Percentiles rank a stretch among this genome's conserved stretches.
Conservation (phyloP, 2,113 vertebrate genomes). For the Gymnorhina tibicen region DNA sequence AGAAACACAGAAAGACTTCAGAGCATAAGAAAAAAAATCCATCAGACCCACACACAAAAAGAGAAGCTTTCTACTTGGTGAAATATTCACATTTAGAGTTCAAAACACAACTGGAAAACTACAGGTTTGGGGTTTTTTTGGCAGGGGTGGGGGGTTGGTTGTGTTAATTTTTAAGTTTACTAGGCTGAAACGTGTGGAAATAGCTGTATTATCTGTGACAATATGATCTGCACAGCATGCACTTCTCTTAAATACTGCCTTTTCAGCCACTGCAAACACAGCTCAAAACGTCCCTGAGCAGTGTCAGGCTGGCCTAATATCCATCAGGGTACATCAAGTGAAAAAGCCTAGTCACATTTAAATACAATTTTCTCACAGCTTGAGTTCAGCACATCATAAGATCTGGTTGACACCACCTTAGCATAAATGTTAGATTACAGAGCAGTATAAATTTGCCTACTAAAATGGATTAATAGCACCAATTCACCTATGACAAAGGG, state of each 20-base stretch:
- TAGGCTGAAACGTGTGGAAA: neutral
- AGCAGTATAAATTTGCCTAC: neutral
- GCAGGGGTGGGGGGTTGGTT: fast-evolving
- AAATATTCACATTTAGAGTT: neutral
- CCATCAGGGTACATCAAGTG: neutral
- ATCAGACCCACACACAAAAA: neutral
- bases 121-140: fast-evolving
- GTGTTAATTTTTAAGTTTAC: neutral
- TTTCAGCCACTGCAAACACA: neutral
- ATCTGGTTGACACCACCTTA: neutral
- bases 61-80: neutral
- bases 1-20: neutral
- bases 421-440: neutral
- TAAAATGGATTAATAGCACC: neutral
- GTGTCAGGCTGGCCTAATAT: neutral
- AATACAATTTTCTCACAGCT: neutral
- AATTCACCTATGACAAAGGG: neutral
- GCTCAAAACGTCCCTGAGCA: neutral
- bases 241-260: neutral
- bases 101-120: neutral
- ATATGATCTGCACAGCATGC: neutral
- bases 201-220: neutral
- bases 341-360: neutral
- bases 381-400: neutral
- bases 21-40: neutral